Base-by-base conservation (phyloP, 2,113 vertebrate species). In the Pseudorasbora parva region DNA sequence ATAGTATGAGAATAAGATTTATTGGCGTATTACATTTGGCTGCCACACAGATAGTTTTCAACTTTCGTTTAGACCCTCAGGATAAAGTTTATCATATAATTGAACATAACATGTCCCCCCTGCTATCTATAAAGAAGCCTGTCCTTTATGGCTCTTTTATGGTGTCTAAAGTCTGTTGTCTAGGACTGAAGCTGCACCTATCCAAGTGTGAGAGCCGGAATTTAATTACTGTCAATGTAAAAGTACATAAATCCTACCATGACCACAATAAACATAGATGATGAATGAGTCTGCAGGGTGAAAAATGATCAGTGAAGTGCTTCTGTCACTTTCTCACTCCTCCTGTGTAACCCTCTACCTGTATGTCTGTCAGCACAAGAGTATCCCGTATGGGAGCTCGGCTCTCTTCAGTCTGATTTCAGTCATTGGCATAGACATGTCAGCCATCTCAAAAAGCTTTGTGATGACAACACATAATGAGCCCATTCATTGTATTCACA, bases 131-230 rank as follows among this genome's bases (percentile, higher is more conserved):
- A 77, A 73, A 76, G 33, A 56, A 72, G 60, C 68, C 19, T 2
- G 10, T 60, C 30, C 62, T 71, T 81, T 69, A 81, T 51, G 37
- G 27, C 33, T 21, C 5, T 15, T 66, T 81, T 81, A 81, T 81
- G 64, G 30, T 2, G 79, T 81, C 25, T 47, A 81, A 81, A 81
- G 79, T 81, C 79, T 69, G 30, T 54, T 54, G 27, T 33, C 47
- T 66, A 19, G 5, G 60, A 8, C 25, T 49, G 11, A 80, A 80
- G 33, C 78, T 66, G 23, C 78, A 51, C 78, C 78, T 66, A 19
- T 30, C 54, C 2, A 6, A 10, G 57, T 45, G 6, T 27, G 23
- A 60, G 37, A 27, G 56, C 47, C 54, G 72, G 2, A 72, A 54
- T 54, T 75, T 21, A 51, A 49, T 49, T 25, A 1, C 19, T 27